Evolutionary conservation across 2,888 invertebrate species (phyloP), one percentile per base, ranked within the genome.

Genomic region (Harmothoe impar): DNA sequence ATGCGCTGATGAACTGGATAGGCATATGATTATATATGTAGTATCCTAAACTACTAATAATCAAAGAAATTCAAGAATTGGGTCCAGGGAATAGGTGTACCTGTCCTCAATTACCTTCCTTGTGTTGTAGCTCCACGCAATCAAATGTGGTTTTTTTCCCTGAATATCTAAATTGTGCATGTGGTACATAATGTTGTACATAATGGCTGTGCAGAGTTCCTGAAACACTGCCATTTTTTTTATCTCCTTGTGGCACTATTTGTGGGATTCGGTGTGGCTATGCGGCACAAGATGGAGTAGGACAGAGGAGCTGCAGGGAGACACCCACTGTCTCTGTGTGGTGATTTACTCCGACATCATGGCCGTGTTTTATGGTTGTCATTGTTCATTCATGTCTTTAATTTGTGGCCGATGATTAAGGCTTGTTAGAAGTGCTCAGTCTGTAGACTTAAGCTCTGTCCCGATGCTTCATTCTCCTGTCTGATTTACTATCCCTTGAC

Each of bases 391-490:
- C 77, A 31, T 5, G 29, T n/a, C 29, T 77, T 77, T 77, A 77
- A 77, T 77, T 25, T 77, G 77, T 77, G 31, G 29, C 77, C 31
- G 31, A 31, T 77, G 77, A 77, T 77, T 77, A 31, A 25, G 77
- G 77, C 77, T 77, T 77, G 77, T 77, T 77, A 77, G 62, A n/a
- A 62, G 62, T 62, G 62, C 15, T 62, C 62, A n/a, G 23, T n/a
- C 23, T 62, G 62, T 62, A 62, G 62, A n/a, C 62, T 62, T 62
- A 62, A 62, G 62, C 62, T 62, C 62, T 62, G 62, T 62, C 62
- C 15, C 62, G n/a, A 62, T 62, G 62, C 62, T 62, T 62, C 62
- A 62, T 62, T 62, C 62, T 62, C n/a, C 62, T 62, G 62, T 62
- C 62, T 62, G 62, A 62, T 62, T 62, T 62, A 62, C 62, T n/a